phyloP scores from a whole-genome alignment of 92 coral and sea anemone species.

The Hydrozoanthus gracilis region DNA sequence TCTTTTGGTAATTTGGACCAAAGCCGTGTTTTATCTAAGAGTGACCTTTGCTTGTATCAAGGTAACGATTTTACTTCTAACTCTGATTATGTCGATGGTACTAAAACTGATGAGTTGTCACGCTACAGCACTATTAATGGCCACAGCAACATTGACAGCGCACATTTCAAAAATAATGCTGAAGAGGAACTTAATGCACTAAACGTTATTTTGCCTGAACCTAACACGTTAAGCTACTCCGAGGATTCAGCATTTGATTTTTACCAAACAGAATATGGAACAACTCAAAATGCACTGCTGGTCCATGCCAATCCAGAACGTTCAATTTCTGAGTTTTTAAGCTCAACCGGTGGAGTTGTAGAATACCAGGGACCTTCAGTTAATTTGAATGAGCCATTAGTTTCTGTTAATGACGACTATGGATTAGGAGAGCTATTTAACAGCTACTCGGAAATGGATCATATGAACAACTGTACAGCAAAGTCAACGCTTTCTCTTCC shows the following conservation, averaged over 20 bases:
- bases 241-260: background rate
- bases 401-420: background rate
- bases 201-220: background rate
- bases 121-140: background rate
- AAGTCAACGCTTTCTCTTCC: slow-evolving; percentile 27
- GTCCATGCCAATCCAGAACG: background rate
- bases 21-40: slow-evolving; percentile 29
- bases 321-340: background rate
- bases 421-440: slow-evolving; percentile 3
- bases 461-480: background rate
- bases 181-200: background rate
- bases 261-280: background rate
- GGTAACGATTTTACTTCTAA: slow-evolving; percentile 7
- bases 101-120: background rate
- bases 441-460: background rate
- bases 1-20: background rate
- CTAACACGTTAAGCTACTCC: background rate
- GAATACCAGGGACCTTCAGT: background rate
- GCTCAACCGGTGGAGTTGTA: background rate
- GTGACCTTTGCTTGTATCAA: slow-evolving; percentile 41
- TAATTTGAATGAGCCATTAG: background rate
- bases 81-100: background rate
- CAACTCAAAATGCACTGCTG: background rate
- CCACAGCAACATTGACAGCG: background rate
- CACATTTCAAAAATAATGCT: background rate